A percentile compares a stretch with the other conserved stretches of the same genome.
Evolutionary conservation across 2,113 vertebrate genomes (phyloP).

Genomic region (Tragelaphus imberbis): DNA sequence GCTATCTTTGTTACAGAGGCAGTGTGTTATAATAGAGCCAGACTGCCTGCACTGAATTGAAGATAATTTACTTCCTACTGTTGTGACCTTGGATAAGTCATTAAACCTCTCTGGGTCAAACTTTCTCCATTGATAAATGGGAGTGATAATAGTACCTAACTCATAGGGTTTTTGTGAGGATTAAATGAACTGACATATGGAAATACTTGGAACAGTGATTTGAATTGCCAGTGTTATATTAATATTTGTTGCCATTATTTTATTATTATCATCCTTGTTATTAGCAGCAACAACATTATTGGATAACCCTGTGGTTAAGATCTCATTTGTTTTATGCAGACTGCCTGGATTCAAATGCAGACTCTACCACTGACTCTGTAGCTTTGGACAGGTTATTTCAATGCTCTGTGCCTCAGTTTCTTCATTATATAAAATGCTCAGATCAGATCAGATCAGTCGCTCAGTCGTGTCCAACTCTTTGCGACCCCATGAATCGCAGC

Average conservation of each 20-base stretch:
- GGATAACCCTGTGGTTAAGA: not conserved
- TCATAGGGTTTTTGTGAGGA: not conserved
- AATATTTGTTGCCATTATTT: conserved; percentile 18
- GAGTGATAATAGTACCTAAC: not conserved
- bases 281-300: not conserved
- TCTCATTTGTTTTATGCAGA: not conserved
- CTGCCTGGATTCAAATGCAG: not conserved
- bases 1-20: not conserved
- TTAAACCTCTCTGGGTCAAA: conserved; percentile 16
- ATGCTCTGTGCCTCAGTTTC: not conserved
- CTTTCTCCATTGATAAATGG: conserved; percentile 25
- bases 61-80: not conserved
- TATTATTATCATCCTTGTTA: not conserved
- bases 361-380: not conserved
- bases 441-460: no score
- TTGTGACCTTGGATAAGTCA: not conserved
- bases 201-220: not conserved
- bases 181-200: not conserved
- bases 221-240: not conserved
- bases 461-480: no score
- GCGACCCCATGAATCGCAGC: no score
- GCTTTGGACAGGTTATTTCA: not conserved
- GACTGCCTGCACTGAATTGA: not conserved
- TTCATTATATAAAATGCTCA: conserved; percentile 17
- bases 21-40: not conserved